Base-by-base conservation (phyloP, 1,140 invertebrate genomes). In the Nymphalis io region DNA sequence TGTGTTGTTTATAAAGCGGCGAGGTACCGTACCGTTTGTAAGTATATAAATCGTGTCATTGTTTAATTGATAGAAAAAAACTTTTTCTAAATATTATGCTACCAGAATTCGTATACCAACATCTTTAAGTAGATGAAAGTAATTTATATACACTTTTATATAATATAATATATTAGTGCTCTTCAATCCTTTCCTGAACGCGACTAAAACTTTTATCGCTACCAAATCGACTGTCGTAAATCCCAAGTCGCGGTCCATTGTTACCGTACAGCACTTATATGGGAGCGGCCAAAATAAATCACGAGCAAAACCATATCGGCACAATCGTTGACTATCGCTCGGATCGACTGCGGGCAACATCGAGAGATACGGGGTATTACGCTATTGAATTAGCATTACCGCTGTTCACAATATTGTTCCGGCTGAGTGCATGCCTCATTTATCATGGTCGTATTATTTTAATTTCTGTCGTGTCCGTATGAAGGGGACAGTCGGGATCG, bases 211-310 rank as follows among this genome's bases (percentile, higher is more conserved):
- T 84, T 87, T 87, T 90, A 89, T 90, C 88, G 83, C 80, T 82
- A 82, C 85, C 75, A 88, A 88, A 88, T 89, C 87, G 86, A 83
- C 73, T 84, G 80, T 87, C 83, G 87, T 89, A 89, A 89, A 89
- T 89, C 85, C 72, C 73, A 75, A 79, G 70, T 76, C 76, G 76
- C 65, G 79, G 75, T 61, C 88, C 85, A 89, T 89, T 90, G 86
- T 88, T 88, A 82, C 80, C 65, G 80, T 83, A 82, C 79, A 76
- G 80, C 78, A 80, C 88, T 89, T 89, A 89, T 89, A 89, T 89
- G 88, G 87, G 79, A 85, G 82, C 82, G 87, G 80, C 84, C 83
- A 80, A 89, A 90, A 90, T 90, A 90, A 89, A 90, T 90, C 88
- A 90, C 88, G 88, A 89, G 77, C 78, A 78, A 74, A 85, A 84